Percentiles rank a stretch among this genome's conserved stretches.
These are phyloP conservation scores for human (Homo sapiens) DNA, from an alignment of 2,113 vertebrate species.

Conservation along the genomic window DNA sequence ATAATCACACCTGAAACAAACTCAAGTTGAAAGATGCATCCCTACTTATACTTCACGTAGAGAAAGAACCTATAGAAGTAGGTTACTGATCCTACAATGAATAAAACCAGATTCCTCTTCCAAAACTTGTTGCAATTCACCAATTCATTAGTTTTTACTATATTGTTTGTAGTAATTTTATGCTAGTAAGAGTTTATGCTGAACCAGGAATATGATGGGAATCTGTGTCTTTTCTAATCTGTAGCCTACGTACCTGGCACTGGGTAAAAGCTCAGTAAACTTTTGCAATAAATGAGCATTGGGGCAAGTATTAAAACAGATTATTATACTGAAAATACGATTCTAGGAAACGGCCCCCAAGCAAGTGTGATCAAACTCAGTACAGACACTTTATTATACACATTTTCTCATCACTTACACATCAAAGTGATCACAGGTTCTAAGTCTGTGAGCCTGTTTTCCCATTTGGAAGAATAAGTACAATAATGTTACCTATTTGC, in stretches of 20 bases:
- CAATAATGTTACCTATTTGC: not conserved
- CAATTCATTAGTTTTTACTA: not conserved
- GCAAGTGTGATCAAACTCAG: not conserved
- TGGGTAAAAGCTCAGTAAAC: not conserved
- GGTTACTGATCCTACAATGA: not conserved
- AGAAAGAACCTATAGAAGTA: not conserved
- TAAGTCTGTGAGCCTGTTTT: not conserved
- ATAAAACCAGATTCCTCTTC: not conserved
- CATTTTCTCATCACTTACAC: not conserved
- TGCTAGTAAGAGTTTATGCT: not conserved
- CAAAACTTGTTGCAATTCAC: not conserved
- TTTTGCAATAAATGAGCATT: not conserved
- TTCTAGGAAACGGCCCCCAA: not conserved
- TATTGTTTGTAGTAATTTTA: not conserved
- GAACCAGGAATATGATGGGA: not conserved
- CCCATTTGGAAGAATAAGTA: not conserved
- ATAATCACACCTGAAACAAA: not conserved
- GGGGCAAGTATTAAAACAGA: not conserved
- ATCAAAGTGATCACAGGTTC: not conserved
- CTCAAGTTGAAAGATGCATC: not conserved
- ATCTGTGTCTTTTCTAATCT: not conserved
- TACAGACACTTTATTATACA: not conserved
- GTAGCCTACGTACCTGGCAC: not conserved
- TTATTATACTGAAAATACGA: not conserved
- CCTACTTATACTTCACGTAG: accelerated